Conservation (phyloP, 2,888 invertebrate species). For the Anorthoa munda region DNA sequence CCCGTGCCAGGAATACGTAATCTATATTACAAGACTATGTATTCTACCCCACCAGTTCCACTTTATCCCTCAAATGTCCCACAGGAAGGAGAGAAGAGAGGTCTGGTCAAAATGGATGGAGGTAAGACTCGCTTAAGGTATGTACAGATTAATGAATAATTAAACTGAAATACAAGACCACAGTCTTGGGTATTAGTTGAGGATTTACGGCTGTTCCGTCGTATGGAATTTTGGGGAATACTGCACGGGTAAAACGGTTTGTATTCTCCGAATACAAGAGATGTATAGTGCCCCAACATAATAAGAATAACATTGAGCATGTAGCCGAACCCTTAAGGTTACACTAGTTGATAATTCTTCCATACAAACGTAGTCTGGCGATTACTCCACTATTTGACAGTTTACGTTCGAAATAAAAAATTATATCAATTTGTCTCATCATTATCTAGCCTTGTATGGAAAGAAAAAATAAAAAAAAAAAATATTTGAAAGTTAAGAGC, state of each 20-base stretch:
- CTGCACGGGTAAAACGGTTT: neutral
- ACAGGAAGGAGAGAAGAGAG: neutral
- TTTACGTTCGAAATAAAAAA: no score
- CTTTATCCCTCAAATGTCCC: neutral
- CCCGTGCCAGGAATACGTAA: constrained; percentile 62
- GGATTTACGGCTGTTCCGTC: constrained; percentile 37
- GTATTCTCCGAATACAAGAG: neutral
- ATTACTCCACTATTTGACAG: no score
- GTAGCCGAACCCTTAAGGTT: no score
- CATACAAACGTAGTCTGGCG: no score
- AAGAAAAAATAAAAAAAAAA: no score
- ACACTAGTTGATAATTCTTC: no score
- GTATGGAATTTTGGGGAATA: neutral
- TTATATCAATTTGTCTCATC: no score
- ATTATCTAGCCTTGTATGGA: no score
- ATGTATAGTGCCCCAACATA: no score
- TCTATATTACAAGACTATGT: constrained; percentile 61
- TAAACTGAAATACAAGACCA: constrained; percentile 61
- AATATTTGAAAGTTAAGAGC: no score
- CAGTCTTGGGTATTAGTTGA: constrained; percentile 48
- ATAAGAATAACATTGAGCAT: no score
- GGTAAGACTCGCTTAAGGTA: constrained; percentile 45
- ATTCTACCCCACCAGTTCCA: constrained; percentile 28
- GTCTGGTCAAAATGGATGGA: constrained; percentile 23
- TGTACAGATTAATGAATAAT: constrained; percentile 64